Percentiles rank a stretch among this genome's conserved stretches.
Conservation (phyloP, 2,797 vertebrate genomes). For the Tiaroga cobitis region DNA sequence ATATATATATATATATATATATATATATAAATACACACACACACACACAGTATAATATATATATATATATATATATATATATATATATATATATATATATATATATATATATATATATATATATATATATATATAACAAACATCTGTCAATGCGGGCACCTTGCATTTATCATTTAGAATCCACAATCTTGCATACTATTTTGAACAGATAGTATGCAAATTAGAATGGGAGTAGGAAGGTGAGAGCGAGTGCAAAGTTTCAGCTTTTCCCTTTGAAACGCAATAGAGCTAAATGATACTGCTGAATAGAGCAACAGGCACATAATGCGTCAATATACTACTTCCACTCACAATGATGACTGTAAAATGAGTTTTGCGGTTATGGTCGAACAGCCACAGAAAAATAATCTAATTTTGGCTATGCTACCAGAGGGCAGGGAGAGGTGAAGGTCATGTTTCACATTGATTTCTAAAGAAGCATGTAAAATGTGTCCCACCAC, state of each 20-base stretch:
- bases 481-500: constrained; percentile 35
- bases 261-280: constrained; percentile 8
- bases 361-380: not conserved
- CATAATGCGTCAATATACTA: not conserved
- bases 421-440: constrained; percentile 20
- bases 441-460: constrained; percentile 34
- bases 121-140: too few relatives aligned
- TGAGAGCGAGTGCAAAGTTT: not conserved
- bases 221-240: not conserved
- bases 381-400: not conserved
- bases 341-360: constrained; percentile 3
- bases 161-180: not conserved
- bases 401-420: constrained; percentile 1
- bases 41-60: too few relatives aligned
- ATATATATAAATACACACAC: too few relatives aligned
- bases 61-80: too few relatives aligned
- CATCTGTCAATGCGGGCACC: too few relatives aligned
- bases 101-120: too few relatives aligned
- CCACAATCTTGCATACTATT: too few relatives aligned
- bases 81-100: too few relatives aligned
- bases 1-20: too few relatives aligned
- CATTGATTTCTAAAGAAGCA: constrained; percentile 44
- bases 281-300: not conserved
- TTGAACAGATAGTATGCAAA: not conserved
- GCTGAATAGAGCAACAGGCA: not conserved